Evolutionary conservation across 2,888 invertebrate genomes (phyloP).

Genomic region (Liodrosophila aerea): DNA sequence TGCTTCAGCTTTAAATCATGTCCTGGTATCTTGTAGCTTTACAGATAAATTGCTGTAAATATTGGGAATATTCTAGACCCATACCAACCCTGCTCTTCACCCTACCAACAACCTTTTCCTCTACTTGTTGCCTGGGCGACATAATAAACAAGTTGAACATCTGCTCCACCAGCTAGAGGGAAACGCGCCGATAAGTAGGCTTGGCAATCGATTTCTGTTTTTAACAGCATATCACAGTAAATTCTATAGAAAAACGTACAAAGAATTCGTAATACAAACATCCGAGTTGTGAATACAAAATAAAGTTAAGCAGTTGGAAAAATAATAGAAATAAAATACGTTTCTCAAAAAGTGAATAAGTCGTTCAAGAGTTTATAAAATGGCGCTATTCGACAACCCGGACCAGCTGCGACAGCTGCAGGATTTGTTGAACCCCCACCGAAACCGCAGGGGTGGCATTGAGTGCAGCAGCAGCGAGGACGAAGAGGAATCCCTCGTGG

Average conservation of each 20-base stretch:
- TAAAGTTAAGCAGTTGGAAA: conserved; percentile 4
- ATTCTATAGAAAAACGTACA: background rate
- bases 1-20: no score
- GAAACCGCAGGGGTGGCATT: conserved; percentile 49
- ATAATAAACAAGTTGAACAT: conserved; percentile 43
- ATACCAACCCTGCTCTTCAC: background rate
- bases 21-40: no score
- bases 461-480: conserved; percentile 77
- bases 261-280: conserved; percentile 26
- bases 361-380: conserved; percentile 25
- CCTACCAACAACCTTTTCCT: background rate
- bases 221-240: background rate
- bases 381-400: conserved; percentile 80
- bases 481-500: conserved; percentile 51
- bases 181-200: conserved; percentile 45
- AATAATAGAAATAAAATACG: conserved; percentile 4
- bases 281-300: conserved; percentile 22
- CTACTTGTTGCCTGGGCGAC: conserved; percentile 37
- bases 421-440: conserved; percentile 71
- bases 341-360: conserved; percentile 6
- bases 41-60: no score
- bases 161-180: conserved; percentile 14
- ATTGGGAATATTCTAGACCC: background rate
- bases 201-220: conserved; percentile 38
- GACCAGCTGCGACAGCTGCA: conserved; percentile 74